These are phyloP conservation scores for Lissocephala sabroskyi DNA, from an alignment of 2,888 invertebrate species.

Conservation along the genomic window DNA sequence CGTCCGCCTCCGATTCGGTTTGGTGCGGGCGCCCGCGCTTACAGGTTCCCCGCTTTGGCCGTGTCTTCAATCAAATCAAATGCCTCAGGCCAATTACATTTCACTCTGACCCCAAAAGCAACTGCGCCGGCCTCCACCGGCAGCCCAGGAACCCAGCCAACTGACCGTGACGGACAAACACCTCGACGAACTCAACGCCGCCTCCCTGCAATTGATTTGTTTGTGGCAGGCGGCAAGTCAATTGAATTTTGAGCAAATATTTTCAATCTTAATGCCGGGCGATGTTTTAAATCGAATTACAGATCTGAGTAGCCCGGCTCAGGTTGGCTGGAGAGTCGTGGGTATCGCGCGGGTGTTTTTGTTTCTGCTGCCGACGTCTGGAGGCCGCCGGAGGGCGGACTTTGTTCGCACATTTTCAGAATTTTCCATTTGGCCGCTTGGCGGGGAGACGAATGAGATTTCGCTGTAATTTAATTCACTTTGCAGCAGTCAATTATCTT, in stretches of 20 bases:
- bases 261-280: slow-evolving; percentile 26
- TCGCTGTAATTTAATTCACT: no score
- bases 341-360: no score
- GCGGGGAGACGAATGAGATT: slow-evolving; percentile 1
- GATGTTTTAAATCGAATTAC: slow-evolving; percentile 6
- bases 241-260: slow-evolving; percentile 48
- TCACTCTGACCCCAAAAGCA: slow-evolving; percentile 47
- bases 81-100: slow-evolving; percentile 61
- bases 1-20: neutral
- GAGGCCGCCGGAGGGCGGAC: no score
- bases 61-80: slow-evolving; percentile 48
- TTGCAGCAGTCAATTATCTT: slow-evolving; percentile 23
- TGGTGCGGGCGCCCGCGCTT: neutral
- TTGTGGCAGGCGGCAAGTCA: slow-evolving; percentile 7
- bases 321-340: no score
- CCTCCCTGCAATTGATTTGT: slow-evolving; percentile 31
- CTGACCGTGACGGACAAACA: slow-evolving; percentile 12
- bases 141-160: slow-evolving; percentile 3
- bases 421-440: slow-evolving; percentile 24
- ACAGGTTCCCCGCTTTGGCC: slow-evolving; percentile 1
- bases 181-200: no score
- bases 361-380: no score
- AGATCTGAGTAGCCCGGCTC: no score
- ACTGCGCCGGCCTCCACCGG: slow-evolving; percentile 43
- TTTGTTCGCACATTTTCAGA: slow-evolving; percentile 8